Base-by-base conservation (phyloP, 2,113 vertebrate genomes). In the Phalacrocorax pelagicus region DNA sequence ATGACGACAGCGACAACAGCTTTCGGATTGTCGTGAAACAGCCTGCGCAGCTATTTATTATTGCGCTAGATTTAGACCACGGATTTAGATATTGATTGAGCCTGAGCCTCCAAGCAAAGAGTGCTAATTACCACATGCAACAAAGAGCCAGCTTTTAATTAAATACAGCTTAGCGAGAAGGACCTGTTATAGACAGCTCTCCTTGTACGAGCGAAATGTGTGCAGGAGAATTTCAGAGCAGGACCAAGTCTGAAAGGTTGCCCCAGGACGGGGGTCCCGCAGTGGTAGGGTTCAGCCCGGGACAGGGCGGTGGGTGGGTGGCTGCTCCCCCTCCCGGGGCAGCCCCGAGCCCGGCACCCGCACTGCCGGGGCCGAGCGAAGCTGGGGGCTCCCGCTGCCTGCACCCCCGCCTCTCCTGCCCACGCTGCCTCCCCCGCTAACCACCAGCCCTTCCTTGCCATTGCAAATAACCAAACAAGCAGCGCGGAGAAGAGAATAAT, bases 131-230 rank as follows among this genome's bases (percentile, higher is more conserved):
- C 91, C 85, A 79, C 58, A 46, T 1, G 16, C 78, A 88, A 95
- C 89, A 91, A 90, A 87, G 74, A 90, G 84, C 92, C 78, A 82
- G 94, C 84, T 89, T 94, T 95, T 97, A 97, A 97, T 96, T 95
- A 96, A 96, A 94, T 7, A 90, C 74, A 88, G 84, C 95, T 91
- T 92, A 81, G 54, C 0, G 2, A 91, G 84, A 19, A 67, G 74
- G 58, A 73, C 49, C 71, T 52, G 70, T 9, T 38, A 16, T 10
- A 69, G 89, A 62, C 74, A 72, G 7, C 0, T 3, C n/a, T 78
- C 86, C 79, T 51, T 5, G 34, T 5, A 44, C 0, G 2, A 32
- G 16, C 40, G 77, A 9, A 52, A 24, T 0, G 36, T 0, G 8
- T 20, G 59, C 23, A 15, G 88, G 71, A 70, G 61, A 8, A 13